Evolutionary conservation across 2,797 vertebrate genomes (phyloP), one percentile per base, ranked within the genome.

Genomic region (Oceanodroma leucorhoa): DNA sequence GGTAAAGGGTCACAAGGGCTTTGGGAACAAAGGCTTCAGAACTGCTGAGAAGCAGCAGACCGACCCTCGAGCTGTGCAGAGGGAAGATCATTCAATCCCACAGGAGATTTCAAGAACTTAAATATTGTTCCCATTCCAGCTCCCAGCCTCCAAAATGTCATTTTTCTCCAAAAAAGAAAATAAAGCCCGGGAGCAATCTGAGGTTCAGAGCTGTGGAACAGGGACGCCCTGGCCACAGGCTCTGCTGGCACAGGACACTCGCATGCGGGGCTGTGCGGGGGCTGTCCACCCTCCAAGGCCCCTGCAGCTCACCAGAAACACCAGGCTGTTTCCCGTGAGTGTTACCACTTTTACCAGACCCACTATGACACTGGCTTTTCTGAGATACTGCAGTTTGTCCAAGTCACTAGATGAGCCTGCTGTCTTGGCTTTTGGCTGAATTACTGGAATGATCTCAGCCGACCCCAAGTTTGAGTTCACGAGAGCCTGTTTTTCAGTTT

Each of bases 181-280:
- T 15, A 64, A 70, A 91, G 9, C 51, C 75, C 1, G 2, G 55
- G 18, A 70, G 20, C 7, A 62, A 50, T 51, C 16, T 43, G 27
- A 2, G 23, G 21, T 32, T 16, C 41, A 82, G 41, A 81, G 32
- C 34, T 2, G 1, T 8, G 32, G n/a, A 91, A 62, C 1, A 36
- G 40, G 27, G 26, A 27, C 20, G 1, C 29, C 8, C 41, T 57
- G 61, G n/a, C 57, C 69, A 60, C 18, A 18, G 45, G 45, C 29
- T 84, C 15, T 67, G 65, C 19, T 1, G 0, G 36, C 58, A 46
- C 18, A 46, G 40, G 66, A 46, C 17, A 50, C 12, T 62, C 2
- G 2, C 12, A 9, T 13, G 30, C 10, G 1, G 5, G 51, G 19
- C 34, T 65, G 38, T 16, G 41, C 0, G 0, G 32, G 18, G 55